These are phyloP conservation scores for Lophura nycthemera DNA, from an alignment of 2,113 vertebrate genomes.

Conservation along the genomic window DNA sequence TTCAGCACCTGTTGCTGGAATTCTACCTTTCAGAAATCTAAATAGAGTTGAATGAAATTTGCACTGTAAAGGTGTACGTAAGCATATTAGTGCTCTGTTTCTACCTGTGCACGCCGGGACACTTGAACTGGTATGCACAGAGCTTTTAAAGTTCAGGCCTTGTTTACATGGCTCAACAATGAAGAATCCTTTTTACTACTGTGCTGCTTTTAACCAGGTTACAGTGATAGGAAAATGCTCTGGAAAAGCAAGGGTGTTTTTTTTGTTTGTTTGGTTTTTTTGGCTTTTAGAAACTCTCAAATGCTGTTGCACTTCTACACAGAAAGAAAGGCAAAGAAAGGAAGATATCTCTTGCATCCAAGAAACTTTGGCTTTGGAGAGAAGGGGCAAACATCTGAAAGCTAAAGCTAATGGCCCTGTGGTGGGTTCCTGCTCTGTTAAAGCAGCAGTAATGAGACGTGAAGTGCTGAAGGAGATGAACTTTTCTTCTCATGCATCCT, in stretches of 20 bases:
- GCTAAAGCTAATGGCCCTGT: background rate
- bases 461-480: background rate
- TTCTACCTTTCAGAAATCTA: background rate
- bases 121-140: rapidly evolving
- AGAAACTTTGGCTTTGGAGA: background rate
- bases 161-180: background rate
- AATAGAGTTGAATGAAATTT: background rate
- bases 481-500: background rate
- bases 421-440: background rate
- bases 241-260: background rate
- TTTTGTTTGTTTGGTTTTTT: background rate
- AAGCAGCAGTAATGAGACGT: background rate
- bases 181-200: rapidly evolving
- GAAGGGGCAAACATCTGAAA: background rate
- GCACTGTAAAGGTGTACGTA: rapidly evolving
- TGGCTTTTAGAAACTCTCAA: background rate
- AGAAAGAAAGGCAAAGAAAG: background rate
- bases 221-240: background rate
- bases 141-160: background rate
- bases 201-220: background rate
- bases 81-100: background rate
- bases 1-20: background rate
- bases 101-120: background rate
- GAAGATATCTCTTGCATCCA: background rate
- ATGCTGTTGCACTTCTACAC: background rate